Evolutionary conservation across 23 tunicate genomes (phyloP).

Genomic region (Halocynthia roretzi): DNA sequence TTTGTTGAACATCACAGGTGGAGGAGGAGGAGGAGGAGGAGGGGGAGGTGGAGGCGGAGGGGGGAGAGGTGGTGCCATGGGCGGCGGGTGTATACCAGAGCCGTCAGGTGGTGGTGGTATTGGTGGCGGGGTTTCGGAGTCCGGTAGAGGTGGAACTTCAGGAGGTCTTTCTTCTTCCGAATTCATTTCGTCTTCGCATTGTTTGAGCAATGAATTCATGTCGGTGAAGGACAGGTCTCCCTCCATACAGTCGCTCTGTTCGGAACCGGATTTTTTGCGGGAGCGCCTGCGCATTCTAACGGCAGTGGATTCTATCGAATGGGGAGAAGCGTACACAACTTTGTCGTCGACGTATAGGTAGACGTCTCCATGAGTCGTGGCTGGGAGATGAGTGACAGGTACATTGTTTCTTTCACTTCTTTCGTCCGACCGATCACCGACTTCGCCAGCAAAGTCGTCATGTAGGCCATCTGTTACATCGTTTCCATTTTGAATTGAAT

Average conservation of each 20-base stretch:
- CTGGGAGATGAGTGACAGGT: too few relatives aligned
- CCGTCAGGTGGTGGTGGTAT: neutral
- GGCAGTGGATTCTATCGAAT: conserved; percentile 16
- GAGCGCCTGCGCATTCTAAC: conserved; percentile 21
- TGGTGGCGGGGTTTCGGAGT: neutral
- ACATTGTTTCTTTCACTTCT: too few relatives aligned
- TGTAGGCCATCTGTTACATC: neutral
- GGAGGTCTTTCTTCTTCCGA: too few relatives aligned
- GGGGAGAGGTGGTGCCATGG: conserved; percentile 19
- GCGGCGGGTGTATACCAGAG: conserved; percentile 3
- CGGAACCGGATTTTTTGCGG: neutral
- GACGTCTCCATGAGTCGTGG: neutral
- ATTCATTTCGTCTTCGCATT: conserved; percentile 3
- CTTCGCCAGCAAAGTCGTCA: conserved; percentile 24
- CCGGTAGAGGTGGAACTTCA: neutral
- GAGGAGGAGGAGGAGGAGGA: conserved; percentile 53
- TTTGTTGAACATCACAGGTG: conserved; percentile 29
- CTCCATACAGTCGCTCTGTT: neutral
- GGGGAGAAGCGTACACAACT: conserved; percentile 15
- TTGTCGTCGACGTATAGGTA: conserved; percentile 21
- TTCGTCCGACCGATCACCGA: neutral
- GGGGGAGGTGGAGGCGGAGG: conserved; percentile 43
- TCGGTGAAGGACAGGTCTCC: conserved; percentile 27
- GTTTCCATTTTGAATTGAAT: conserved; percentile 24
- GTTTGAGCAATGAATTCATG: conserved; percentile 14